phyloP scores from a whole-genome alignment of 1,140 invertebrate species.

The Drosophila pruinosa region DNA sequence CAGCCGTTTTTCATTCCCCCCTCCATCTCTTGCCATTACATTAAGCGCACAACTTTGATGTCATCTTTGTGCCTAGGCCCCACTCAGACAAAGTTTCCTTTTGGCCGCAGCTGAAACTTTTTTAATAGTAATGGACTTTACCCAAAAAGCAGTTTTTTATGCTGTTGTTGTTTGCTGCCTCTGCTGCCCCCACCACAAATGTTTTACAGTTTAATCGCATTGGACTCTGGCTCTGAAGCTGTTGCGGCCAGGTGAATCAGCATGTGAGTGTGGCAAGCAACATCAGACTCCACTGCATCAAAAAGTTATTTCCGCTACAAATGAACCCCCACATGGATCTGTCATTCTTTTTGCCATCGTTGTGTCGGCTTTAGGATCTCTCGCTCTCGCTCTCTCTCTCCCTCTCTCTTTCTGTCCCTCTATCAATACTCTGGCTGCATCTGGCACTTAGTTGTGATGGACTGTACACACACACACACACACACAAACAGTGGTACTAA shows the following conservation, averaged over 20 bases:
- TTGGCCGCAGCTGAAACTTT: constrained; percentile 60
- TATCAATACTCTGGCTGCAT: constrained; percentile 51
- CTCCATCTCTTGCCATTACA: constrained; percentile 59
- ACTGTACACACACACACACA: background rate
- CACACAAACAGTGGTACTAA: background rate
- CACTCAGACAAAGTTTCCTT: constrained; percentile 58
- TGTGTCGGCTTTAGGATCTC: constrained; percentile 22
- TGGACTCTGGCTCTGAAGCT: constrained; percentile 34
- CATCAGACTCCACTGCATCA: constrained; percentile 39
- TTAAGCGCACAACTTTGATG: constrained; percentile 76
- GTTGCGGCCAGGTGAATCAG: constrained; percentile 62
- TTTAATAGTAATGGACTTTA: constrained; percentile 77
- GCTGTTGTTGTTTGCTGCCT: constrained; percentile 10
- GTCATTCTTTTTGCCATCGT: constrained; percentile 32
- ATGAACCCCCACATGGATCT: constrained; percentile 50
- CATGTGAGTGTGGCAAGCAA: constrained; percentile 39
- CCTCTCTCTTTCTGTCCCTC: background rate
- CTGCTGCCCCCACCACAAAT: constrained; percentile 23
- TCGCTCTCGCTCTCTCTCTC: background rate
- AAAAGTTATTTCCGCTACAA: constrained; percentile 78
- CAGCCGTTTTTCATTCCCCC: background rate
- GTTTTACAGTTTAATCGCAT: constrained; percentile 69
- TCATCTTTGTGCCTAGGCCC: constrained; percentile 74
- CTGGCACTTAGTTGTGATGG: constrained; percentile 48
- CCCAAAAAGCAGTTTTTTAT: constrained; percentile 24